Base-by-base conservation (phyloP, 2,113 vertebrate species). In the Sitta europaea region DNA sequence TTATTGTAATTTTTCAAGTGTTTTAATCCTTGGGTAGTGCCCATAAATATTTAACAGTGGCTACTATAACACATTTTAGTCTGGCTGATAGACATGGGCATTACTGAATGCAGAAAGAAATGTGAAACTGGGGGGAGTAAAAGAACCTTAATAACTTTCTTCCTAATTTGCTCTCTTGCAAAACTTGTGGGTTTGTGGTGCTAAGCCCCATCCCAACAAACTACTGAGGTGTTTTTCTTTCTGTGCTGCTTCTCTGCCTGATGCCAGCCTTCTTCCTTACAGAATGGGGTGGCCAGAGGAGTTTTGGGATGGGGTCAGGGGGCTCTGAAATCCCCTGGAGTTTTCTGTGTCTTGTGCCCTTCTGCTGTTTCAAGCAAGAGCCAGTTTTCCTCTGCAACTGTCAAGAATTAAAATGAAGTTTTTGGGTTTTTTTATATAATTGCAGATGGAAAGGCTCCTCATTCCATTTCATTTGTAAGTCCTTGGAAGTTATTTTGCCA, bases 31-130 rank as follows among this genome's bases (percentile, higher is more conserved):
- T 66, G 28, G 19, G 10, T 61, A 77, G 31, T 31, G 10, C 6
- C 48, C n/a, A 84, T 86, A 93, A 82, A 90, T 91, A 92, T 93
- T 92, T 88, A 90, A 70, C 29, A 72, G 82, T 76, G 58, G 54
- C 50, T 70, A 79, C 48, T 50, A 14, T 28, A 76, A 2, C 23
- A 4, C 3, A 3, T 28, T 21, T 94, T n/a, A 72, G 14, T n/a
- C 40, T 92, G 33, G 17, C 48, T 29, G 43, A 48, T 20, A 35
- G 25, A 16, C 8, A 2, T 2, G 7, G 55, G 35, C 42, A 59
- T 62, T 58, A 22, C 31, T 1, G 5, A 66, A 1, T 24, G 35
- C 29, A 57, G 35, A 28, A 12, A 35, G 11, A 48, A 59, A 35
- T 18, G 21, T 53, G 43, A 45, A 19, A 9, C 1, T 25, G 21